Evolutionary conservation across 2,888 invertebrate genomes (phyloP).

Genomic region (Drosophila anceps): DNA sequence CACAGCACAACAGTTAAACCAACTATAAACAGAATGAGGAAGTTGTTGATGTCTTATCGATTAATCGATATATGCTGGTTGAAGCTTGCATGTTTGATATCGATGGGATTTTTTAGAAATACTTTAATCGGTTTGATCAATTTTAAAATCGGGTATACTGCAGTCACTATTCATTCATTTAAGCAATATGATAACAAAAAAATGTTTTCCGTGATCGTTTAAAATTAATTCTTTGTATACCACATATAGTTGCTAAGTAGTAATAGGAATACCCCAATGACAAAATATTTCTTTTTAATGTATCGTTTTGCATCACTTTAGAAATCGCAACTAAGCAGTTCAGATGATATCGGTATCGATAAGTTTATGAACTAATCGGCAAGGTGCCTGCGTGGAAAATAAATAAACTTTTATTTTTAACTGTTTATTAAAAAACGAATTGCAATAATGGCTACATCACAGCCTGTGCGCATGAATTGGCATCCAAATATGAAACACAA

Average conservation of each 20-base stretch:
- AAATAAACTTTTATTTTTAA: slow-evolving; percentile 42
- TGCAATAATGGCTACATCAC: slow-evolving; percentile 86
- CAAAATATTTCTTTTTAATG: neutral
- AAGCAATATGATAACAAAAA: neutral
- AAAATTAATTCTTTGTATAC: neutral
- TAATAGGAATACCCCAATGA: neutral
- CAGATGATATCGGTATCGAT: slow-evolving; percentile 19
- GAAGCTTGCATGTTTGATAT: slow-evolving; percentile 4
- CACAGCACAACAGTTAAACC: slow-evolving; percentile 48
- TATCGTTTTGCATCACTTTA: slow-evolving; percentile 10
- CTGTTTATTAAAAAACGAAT: slow-evolving; percentile 13
- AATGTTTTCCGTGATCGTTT: neutral
- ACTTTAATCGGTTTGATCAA: neutral
- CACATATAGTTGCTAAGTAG: neutral
- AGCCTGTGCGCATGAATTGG: slow-evolving; percentile 88
- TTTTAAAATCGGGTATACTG: neutral
- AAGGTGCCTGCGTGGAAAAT: slow-evolving; percentile 73
- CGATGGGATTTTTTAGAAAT: neutral
- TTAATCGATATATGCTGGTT: slow-evolving; percentile 8
- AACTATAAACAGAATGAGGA: slow-evolving; percentile 64
- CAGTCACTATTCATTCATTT: neutral
- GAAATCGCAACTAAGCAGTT: neutral
- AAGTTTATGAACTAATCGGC: slow-evolving; percentile 26
- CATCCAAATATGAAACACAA: slow-evolving; percentile 92
- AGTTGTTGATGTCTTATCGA: slow-evolving; percentile 27